These are phyloP conservation scores for Anguilla japonica DNA, from an alignment of 2,113 vertebrate species.

Conservation along the genomic window DNA sequence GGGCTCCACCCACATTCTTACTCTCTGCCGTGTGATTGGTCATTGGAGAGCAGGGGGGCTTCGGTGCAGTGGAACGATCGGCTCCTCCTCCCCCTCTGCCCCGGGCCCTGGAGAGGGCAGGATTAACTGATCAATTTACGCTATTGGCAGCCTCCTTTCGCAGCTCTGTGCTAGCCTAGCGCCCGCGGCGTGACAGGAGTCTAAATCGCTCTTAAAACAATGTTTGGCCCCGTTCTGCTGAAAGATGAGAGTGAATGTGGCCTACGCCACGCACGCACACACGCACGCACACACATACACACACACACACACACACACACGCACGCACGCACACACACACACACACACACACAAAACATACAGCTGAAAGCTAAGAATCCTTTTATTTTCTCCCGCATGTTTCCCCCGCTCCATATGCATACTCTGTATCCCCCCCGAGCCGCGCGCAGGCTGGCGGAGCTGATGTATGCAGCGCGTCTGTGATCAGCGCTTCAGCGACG, in stretches of 20 bases:
- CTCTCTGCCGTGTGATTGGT: conserved; percentile 29
- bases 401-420: not conserved
- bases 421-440: not conserved
- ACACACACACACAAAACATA: conserved; percentile 8
- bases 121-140: conserved; percentile 64
- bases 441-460: not conserved
- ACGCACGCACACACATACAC: conserved; percentile 12
- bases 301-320: not conserved
- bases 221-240: conserved; percentile 33
- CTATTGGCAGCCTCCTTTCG: conserved; percentile 54
- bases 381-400: not conserved
- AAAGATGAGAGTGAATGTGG: conserved; percentile 20
- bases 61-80: conserved; percentile 56
- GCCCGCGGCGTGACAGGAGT: conserved; percentile 33
- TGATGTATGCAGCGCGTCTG: not conserved
- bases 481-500: not conserved
- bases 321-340: not conserved
- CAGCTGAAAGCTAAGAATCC: not conserved
- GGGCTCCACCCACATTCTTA: conserved; percentile 8
- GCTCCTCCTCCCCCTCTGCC: conserved; percentile 53
- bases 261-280: not conserved
- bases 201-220: conserved; percentile 41
- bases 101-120: conserved; percentile 40
- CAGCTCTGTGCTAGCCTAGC: conserved; percentile 34
- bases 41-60: conserved; percentile 28